Conservation (phyloP, 2,888 invertebrate genomes). For the Calameuta filiformis region DNA sequence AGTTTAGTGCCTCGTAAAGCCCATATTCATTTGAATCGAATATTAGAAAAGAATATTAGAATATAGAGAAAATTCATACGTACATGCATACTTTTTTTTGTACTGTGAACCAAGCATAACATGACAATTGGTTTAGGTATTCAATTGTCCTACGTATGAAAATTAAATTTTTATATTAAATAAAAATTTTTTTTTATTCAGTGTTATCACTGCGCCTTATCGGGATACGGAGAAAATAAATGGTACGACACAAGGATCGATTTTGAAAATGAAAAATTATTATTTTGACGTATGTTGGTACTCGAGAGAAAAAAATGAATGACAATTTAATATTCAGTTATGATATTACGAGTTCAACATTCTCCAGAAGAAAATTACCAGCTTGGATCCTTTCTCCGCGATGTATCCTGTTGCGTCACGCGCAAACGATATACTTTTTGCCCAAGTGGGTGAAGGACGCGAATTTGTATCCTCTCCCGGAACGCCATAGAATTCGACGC, state of each 20-base stretch:
- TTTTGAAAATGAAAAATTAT: neutral
- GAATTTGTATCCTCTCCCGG: neutral
- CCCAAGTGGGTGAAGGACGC: constrained; percentile 55
- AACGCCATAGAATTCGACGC: neutral
- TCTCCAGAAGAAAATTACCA: constrained; percentile 18
- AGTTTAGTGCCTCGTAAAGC: neutral
- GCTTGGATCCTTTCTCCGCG: constrained; percentile 37
- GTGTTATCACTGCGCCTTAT: neutral
- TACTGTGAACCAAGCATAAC: too few species aligned
- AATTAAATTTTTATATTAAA: too few species aligned
- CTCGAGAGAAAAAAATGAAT: neutral
- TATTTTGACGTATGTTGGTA: neutral
- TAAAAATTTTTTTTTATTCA: neutral
- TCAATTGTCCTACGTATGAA: neutral
- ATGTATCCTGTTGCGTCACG: constrained; percentile 45
- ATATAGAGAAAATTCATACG: neutral
- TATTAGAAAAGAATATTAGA: neutral
- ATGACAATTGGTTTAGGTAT: too few species aligned
- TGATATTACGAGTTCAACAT: neutral
- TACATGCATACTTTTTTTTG: neutral
- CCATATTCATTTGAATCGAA: neutral
- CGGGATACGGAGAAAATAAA: too few species aligned
- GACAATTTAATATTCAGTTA: neutral
- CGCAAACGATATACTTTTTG: constrained; percentile 46
- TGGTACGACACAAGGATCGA: too few species aligned